Base-by-base conservation (phyloP, 2,888 invertebrate species). In the Blera fallax region DNA sequence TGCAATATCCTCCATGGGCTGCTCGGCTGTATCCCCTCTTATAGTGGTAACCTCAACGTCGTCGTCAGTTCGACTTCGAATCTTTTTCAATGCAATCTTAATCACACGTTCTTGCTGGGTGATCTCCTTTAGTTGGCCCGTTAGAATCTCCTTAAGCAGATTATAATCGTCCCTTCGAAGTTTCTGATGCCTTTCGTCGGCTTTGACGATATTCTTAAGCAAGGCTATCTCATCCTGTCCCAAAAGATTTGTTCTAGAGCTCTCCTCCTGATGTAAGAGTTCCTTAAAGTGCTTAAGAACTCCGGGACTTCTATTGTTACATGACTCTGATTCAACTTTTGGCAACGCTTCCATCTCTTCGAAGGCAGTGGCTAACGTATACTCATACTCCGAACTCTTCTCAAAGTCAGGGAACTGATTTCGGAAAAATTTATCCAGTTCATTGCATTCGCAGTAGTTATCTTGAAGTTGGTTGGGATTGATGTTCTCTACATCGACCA, bases 131-230 rank as follows among this genome's bases (percentile, higher is more conserved):
- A 90, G 73, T 7, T 89, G 89, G 0, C 87, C 84, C 11, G 79
- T 65, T 0, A 89, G 54, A 32, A 89, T 89, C 3, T 89, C 89
- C 64, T 88, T 89, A n/a, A 89, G 77, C 2, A 89, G 45, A 27
- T 87, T 29, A 10, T 88, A 87, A 65, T 89, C 88, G 7, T 87
- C 85, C 6, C 82, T 58, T 24, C 87, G 81, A 7, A 90, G 60
- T 3, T 87, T 65, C 6, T 82, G 84, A 70, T 88, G 85, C 0
- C 88, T 87, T 16, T 88, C 88, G 52, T 89, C 89, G 2, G 89
- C 83, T 27, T 88, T 88, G 4, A 90, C 80, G 14, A 89, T 87
- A n/a, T 88, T 84, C 74, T 88, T 89, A 1, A 89, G 79, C 16
- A 89, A 48, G 0, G 83, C 78, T n/a, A 89, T 69, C 45, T 90